A percentile compares a stretch with the other conserved stretches of the same genome.
phyloP scores from a whole-genome alignment of 2,113 vertebrate species.

The Oenanthe oenanthe region DNA sequence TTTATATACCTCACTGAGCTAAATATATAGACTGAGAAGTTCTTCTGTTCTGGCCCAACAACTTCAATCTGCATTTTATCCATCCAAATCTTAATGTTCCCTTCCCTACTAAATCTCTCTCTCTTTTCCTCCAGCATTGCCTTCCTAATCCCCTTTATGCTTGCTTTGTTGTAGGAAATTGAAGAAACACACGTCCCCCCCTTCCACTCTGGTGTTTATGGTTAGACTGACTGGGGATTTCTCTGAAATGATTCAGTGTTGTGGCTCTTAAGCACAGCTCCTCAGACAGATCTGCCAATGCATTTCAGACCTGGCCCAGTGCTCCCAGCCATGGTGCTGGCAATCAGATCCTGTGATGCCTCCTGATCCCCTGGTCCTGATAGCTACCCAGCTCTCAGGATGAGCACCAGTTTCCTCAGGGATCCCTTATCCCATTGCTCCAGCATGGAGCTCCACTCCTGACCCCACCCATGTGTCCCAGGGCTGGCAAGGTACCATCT shows the following conservation, averaged over 20 bases:
- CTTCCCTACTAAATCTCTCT: slow-evolving; percentile 26
- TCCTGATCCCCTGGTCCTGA: neutral
- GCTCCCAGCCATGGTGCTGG: accelerated
- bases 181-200: slow-evolving; percentile 22
- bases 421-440: neutral
- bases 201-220: slow-evolving; percentile 38
- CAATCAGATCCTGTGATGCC: accelerated
- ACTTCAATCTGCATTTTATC: slow-evolving; percentile 63
- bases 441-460: accelerated
- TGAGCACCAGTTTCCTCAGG: accelerated
- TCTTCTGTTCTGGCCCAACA: slow-evolving; percentile 73
- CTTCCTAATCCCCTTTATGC: slow-evolving; percentile 51
- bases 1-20: slow-evolving; percentile 79
- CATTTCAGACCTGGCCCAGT: neutral
- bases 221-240: slow-evolving; percentile 42
- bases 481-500: neutral
- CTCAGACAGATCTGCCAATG: neutral
- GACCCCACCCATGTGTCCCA: accelerated
- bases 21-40: slow-evolving; percentile 80
- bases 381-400: neutral
- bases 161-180: slow-evolving; percentile 40
- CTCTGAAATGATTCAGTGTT: slow-evolving; percentile 53
- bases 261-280: slow-evolving; percentile 24
- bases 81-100: slow-evolving; percentile 2
- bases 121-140: slow-evolving; percentile 11